Evolutionary conservation across 2,888 invertebrate species (phyloP), one percentile per base, ranked within the genome.

Genomic region (Ctenicera cuprea): DNA sequence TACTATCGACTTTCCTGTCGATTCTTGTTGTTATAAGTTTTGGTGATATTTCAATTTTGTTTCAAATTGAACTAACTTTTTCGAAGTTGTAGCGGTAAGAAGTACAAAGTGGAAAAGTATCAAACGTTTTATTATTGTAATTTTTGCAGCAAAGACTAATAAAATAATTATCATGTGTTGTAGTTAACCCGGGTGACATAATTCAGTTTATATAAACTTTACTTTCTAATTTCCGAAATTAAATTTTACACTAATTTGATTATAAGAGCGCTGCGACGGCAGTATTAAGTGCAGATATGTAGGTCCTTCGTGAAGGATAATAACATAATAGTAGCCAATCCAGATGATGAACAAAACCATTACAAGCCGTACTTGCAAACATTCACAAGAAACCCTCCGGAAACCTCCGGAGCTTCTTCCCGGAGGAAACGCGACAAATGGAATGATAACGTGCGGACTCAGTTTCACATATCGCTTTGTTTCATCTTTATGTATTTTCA

Each of bases 401-500:
- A 82, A 82, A 78, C 80, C 79, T 77, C 70, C 62, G 74, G 61
- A 69, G 75, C 76, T 75, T 76, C 75, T 71, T 65, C 76, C 77
- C 75, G 77, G 77, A 83, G 85, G 83, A 84, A 83, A 80, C 80
- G 81, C 80, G 82, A 83, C 85, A 83, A 85, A 85, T 84, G 83
- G 81, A 84, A 84, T 81, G 83, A 84, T 83, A 84, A 83, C 82
- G 82, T 80, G 81, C 81, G 77, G 79, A 80, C 79, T 82, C 79
- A 80, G 80, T 82, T 83, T 81, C 81, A 81, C 82, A 82, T 85
- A 85, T 86, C 84, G 83, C 83, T 82, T 83, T 84, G 84, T 85
- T 84, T 84, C 83, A 85, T 86, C 85, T 85, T 84, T 85, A 85
- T 84, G 84, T 84, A 83, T 85, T 85, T 85, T 84, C 82, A 81